These are phyloP conservation scores for Drosophila lacicola DNA, from an alignment of 2,888 invertebrate genomes.

Conservation along the genomic window DNA sequence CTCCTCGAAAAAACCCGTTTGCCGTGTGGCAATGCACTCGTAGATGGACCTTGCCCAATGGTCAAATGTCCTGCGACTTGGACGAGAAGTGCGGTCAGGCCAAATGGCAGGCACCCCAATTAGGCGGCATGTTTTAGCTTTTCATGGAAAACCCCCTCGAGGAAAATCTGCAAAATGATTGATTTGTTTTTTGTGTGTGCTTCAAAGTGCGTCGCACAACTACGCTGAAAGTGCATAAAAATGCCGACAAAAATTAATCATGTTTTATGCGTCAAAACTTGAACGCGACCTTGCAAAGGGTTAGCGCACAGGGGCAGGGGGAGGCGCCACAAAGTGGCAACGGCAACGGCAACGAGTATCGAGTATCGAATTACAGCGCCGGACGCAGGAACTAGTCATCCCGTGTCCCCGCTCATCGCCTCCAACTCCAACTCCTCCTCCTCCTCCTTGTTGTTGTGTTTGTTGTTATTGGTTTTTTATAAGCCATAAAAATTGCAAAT, in stretches of 20 bases:
- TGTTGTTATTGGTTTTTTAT: constrained; percentile 78
- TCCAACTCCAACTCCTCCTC: too few relatives aligned
- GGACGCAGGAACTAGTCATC: constrained; percentile 2
- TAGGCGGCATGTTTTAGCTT: constrained; percentile 57
- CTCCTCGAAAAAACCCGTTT: constrained; percentile 47
- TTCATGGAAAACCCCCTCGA: constrained; percentile 28
- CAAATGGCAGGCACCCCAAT: constrained; percentile 76
- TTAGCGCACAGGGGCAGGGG: background rate
- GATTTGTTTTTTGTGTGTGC: constrained; percentile 49
- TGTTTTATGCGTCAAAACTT: constrained; percentile 54
- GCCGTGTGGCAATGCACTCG: constrained; percentile 25
- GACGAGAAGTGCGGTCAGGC: constrained; percentile 42
- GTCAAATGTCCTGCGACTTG: constrained; percentile 62
- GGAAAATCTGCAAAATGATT: constrained; percentile 63
- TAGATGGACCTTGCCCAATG: constrained; percentile 49
- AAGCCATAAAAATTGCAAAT: constrained; percentile 77
- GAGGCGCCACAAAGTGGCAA: background rate
- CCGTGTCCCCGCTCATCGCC: background rate
- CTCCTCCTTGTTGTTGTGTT: constrained; percentile 51
- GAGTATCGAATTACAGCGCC: constrained; percentile 31
- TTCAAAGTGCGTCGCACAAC: constrained; percentile 25
- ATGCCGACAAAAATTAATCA: constrained; percentile 67
- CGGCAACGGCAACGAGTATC: constrained; percentile 13
- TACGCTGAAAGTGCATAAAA: constrained; percentile 43
- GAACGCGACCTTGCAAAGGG: constrained; percentile 23